phyloP scores from a whole-genome alignment of 1,140 invertebrate species.

The Zaprionus camerounensis region DNA sequence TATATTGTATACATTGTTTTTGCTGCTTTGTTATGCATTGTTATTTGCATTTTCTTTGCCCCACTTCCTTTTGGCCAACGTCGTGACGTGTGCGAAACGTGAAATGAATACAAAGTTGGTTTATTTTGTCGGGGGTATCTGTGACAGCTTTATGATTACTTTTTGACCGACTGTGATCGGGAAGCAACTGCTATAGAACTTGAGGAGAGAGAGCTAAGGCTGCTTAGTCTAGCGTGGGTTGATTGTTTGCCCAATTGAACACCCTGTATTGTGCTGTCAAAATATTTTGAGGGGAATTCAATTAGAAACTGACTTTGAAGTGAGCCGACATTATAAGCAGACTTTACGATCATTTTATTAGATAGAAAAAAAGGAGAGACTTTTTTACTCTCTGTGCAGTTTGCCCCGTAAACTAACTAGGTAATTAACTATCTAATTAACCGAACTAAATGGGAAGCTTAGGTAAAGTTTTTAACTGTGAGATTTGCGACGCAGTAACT shows the following conservation, averaged over 20 bases:
- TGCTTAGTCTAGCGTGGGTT: not conserved
- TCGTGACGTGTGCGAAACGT: constrained; percentile 4
- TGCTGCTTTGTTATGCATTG: constrained; percentile 24
- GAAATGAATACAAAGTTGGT: constrained; percentile 55
- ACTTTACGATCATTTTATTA: not conserved
- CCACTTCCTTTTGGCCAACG: constrained; percentile 55
- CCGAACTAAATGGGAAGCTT: not conserved
- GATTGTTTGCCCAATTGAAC: not conserved
- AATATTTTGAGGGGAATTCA: not conserved
- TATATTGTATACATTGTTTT: constrained; percentile 22
- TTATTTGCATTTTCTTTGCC: constrained; percentile 55
- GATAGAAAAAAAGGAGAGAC: not conserved
- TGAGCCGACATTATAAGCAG: not conserved
- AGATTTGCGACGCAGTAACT: not conserved
- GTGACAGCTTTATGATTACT: not conserved
- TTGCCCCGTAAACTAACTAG: not conserved
- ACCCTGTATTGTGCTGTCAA: not conserved
- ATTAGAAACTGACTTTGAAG: not conserved
- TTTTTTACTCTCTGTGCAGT: not conserved
- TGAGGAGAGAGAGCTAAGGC: not conserved
- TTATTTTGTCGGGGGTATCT: not conserved
- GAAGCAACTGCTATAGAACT: not conserved
- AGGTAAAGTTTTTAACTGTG: not conserved
- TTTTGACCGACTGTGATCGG: not conserved
- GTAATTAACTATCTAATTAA: not conserved